Base-by-base conservation (phyloP, 2,888 invertebrate genomes). In the Hipparchia semele region DNA sequence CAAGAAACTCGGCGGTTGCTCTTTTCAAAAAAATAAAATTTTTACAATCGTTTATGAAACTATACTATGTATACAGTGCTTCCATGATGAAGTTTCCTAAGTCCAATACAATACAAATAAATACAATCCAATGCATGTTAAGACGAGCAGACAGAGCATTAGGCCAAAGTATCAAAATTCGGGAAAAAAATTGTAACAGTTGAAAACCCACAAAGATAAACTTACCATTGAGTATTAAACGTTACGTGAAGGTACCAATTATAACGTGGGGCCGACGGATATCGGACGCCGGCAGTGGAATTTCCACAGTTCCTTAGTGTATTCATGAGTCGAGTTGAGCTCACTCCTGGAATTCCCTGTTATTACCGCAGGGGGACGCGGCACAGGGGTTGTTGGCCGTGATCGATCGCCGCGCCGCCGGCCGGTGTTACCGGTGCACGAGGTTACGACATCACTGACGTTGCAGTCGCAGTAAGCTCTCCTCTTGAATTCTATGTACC, bases 301-400 rank as follows among this genome's bases (percentile, higher is more conserved):
- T 91, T 92, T 87, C 90, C 92, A 83, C 70, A 71, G 78, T 77
- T 79, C 80, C 76, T 79, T 79, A 81, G 81, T 81, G 81, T 83
- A 81, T 86, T 83, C 86, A 86, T 80, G 77, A 83, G 81, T 80
- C 81, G 81, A 84, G 80, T 80, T 75, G 81, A 79, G 82, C 79
- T 86, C 79, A 80, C 83, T 91, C 85, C 88, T 90, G 93, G 93
- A 90, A 91, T 92, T 93, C 87, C 93, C 93, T 86, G 88, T 88
- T 88, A 90, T 87, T 88, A 89, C 87, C 80, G 88, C 86, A 88
- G 86, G 89, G 90, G 90, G 89, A 86, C 83, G 85, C 80, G 82
- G 83, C 80, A 81, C 83, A 84, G 90, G 82, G 93, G 92, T 92
- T 91, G 92, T 90, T 92, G 92, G 86, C 92, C 92, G 87, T 81